A percentile compares a stretch with the other conserved stretches of the same genome.
These are phyloP conservation scores for Platycheirus rosarum DNA, from an alignment of 2,888 invertebrate genomes.

Conservation along the genomic window DNA sequence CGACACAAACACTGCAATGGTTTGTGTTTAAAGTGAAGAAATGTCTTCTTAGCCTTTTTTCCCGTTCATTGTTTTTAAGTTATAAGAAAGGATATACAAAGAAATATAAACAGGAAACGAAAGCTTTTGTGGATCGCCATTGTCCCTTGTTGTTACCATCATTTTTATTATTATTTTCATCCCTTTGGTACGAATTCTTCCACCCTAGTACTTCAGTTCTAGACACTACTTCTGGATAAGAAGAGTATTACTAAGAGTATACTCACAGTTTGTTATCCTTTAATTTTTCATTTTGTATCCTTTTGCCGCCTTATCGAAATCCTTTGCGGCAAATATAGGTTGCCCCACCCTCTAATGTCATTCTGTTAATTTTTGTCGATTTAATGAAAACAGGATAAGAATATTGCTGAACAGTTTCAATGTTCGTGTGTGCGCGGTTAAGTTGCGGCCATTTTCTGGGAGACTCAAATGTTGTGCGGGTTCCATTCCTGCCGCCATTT, in stretches of 20 bases:
- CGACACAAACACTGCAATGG: constrained; percentile 39
- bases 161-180: constrained; percentile 64
- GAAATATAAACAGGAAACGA: constrained; percentile 15
- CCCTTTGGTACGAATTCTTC: constrained; percentile 50
- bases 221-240: background rate
- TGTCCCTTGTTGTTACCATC: constrained; percentile 60
- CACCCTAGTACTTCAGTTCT: constrained; percentile 10
- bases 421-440: constrained; percentile 22
- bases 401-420: constrained; percentile 48
- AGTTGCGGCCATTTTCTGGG: constrained; percentile 43
- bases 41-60: constrained; percentile 25
- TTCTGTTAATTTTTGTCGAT: constrained; percentile 64
- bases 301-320: constrained; percentile 37
- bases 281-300: constrained; percentile 4
- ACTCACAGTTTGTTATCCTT: background rate
- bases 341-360: constrained; percentile 25
- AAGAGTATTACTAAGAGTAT: constrained; percentile 7
- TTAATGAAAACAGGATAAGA: constrained; percentile 58
- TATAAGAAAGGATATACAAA: no score
- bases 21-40: constrained; percentile 57
- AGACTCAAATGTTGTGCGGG: background rate
- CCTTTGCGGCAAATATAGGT: constrained; percentile 26
- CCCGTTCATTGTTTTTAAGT: constrained; percentile 19
- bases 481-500: background rate
- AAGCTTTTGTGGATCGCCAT: constrained; percentile 60